phyloP scores from a whole-genome alignment of 2,113 vertebrate species.

The Amphilophus citrinellus region DNA sequence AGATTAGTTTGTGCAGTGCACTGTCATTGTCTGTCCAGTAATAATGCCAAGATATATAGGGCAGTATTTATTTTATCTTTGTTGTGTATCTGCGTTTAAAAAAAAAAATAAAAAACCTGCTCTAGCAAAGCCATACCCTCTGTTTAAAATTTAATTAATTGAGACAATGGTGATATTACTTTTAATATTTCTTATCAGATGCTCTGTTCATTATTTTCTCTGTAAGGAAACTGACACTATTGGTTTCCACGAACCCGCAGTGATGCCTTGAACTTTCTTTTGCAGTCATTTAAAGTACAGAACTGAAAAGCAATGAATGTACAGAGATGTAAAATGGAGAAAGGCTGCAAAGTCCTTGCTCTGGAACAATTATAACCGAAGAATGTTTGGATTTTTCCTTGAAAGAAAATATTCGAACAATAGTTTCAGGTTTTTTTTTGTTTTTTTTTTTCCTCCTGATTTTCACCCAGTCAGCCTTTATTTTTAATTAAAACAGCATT shows the following conservation, averaged over 20 bases:
- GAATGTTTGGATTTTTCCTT: conserved; percentile 7
- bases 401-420: neutral
- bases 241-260: neutral
- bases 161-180: neutral
- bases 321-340: conserved; percentile 1
- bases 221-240: neutral
- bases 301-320: neutral
- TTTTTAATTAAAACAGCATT: conserved; percentile 5
- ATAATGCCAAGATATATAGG: conserved; percentile 20
- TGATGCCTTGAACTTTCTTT: neutral
- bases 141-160: neutral
- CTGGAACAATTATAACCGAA: neutral
- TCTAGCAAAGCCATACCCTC: neutral
- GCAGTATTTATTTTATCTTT: neutral
- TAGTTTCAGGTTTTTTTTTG: neutral
- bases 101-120: neutral
- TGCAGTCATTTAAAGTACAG: neutral
- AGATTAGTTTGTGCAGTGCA: conserved; percentile 29
- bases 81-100: conserved; percentile 8
- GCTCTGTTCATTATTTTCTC: neutral
- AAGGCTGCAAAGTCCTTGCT: neutral
- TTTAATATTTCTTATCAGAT: neutral
- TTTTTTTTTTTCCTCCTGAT: too few species aligned
- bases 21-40: conserved; percentile 22
- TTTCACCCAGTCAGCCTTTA: neutral